These are phyloP conservation scores for Halcyon leucocephala DNA, from an alignment of 2,797 vertebrate species.

Conservation along the genomic window DNA sequence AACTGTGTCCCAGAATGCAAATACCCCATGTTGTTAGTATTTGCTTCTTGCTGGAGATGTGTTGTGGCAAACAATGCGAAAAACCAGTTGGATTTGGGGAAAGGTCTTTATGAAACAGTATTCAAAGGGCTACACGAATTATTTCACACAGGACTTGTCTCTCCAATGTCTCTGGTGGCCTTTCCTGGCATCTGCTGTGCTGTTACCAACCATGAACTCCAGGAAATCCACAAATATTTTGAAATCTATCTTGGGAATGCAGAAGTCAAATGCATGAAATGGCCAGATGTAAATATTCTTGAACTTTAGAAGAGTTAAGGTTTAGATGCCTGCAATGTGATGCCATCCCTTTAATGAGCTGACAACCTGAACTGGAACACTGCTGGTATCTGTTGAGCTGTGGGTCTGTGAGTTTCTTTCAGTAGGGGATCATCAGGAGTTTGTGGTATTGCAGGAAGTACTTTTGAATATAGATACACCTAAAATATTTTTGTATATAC, in stretches of 20 bases:
- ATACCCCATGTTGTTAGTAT: background rate
- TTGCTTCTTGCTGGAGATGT: background rate
- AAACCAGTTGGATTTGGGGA: background rate
- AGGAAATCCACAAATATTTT: background rate
- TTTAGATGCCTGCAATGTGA: background rate
- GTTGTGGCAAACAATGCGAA: background rate
- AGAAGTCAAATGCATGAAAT: background rate
- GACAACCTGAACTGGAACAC: background rate
- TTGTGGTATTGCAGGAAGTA: background rate
- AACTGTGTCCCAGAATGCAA: background rate
- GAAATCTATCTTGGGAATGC: background rate
- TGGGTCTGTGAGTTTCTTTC: background rate
- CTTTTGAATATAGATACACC: background rate
- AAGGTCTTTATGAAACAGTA: background rate
- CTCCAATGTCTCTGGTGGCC: background rate
- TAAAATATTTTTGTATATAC: background rate
- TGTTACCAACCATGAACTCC: background rate
- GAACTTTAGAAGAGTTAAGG: background rate
- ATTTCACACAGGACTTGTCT: background rate
- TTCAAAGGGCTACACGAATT: background rate
- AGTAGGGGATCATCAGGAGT: background rate
- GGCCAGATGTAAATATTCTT: background rate
- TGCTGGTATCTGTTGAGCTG: background rate
- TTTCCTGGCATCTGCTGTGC: background rate
- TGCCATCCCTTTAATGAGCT: background rate